Evolutionary conservation across 2,797 vertebrate species (phyloP).

Genomic region (Sandelia bainsii): DNA sequence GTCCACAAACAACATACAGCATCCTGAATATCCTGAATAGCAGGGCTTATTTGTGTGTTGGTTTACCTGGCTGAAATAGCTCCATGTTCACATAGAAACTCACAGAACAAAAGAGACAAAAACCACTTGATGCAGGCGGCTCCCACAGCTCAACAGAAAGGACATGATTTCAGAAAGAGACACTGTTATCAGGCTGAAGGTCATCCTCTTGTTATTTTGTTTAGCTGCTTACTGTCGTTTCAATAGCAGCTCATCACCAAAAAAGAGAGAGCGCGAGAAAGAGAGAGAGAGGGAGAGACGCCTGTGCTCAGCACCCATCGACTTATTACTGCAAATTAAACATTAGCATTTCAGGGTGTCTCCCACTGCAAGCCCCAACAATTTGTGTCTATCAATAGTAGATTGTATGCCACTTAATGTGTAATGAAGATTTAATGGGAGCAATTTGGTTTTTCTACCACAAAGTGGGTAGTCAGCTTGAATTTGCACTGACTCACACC

Average conservation of each 20-base stretch:
- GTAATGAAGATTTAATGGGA: conserved; percentile 88
- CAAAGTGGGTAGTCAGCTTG: conserved; percentile 73
- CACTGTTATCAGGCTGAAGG: conserved; percentile 75
- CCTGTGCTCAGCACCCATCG: conserved; percentile 54
- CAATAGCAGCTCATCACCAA: conserved; percentile 63
- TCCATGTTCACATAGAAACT: conserved; percentile 56
- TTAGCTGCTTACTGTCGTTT: conserved; percentile 58
- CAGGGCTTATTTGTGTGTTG: conserved; percentile 29
- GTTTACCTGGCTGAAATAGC: conserved; percentile 41
- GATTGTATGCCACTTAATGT: conserved; percentile 86
- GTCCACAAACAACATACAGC: conserved; percentile 42
- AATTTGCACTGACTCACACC: conserved; percentile 72
- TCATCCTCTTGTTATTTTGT: conserved; percentile 72
- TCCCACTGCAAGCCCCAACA: conserved; percentile 78
- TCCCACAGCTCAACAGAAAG: conserved; percentile 52
- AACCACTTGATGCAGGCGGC: conserved; percentile 67
- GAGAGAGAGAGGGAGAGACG: conserved; percentile 24
- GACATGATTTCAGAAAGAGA: conserved; percentile 50
- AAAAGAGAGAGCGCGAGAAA: conserved; percentile 37
- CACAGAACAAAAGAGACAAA: conserved; percentile 66
- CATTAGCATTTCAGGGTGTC: conserved; percentile 83
- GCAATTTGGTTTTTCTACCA: conserved; percentile 67
- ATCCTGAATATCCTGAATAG: conserved; percentile 49
- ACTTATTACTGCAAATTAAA: conserved; percentile 84
- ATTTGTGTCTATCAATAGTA: conserved; percentile 87